These are phyloP conservation scores for Paradoxurus hermaphroditus DNA, from an alignment of 2,113 vertebrate genomes.

Conservation along the genomic window DNA sequence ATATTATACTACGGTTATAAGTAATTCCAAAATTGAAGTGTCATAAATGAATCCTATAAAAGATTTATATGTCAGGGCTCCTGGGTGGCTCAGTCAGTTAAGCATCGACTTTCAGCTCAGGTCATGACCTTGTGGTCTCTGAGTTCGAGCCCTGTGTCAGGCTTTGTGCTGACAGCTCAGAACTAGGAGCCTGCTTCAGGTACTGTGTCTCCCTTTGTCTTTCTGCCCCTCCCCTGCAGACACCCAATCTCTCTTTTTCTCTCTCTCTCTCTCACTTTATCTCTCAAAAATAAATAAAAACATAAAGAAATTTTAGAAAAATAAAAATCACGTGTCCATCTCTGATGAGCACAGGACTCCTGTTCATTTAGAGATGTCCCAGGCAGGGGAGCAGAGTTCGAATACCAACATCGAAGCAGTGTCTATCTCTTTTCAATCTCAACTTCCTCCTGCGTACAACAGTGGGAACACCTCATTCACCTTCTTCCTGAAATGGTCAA, in stretches of 20 bases:
- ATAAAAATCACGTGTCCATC: background rate
- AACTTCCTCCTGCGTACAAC: background rate
- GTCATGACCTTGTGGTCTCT: too few species aligned
- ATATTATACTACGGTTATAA: background rate
- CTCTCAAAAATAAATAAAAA: too few species aligned
- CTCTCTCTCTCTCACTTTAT: too few species aligned
- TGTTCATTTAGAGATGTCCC: background rate
- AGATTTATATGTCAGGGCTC: background rate
- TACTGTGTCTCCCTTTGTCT: too few species aligned
- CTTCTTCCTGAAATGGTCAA: background rate
- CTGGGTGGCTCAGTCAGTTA: too few species aligned
- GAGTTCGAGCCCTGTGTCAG: too few species aligned
- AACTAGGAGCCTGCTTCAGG: too few species aligned
- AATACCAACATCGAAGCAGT: background rate
- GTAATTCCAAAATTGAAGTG: background rate
- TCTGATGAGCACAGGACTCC: background rate
- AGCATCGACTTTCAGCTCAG: too few species aligned
- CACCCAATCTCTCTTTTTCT: too few species aligned
- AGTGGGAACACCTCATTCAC: background rate
- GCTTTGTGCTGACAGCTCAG: too few species aligned
- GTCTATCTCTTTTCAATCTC: background rate
- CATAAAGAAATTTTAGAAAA: too few species aligned
- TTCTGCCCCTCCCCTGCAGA: too few species aligned
- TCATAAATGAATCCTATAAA: background rate
- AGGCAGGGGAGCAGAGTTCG: background rate